Percentiles rank a stretch among this genome's conserved stretches.
These are phyloP conservation scores for Sterrhoptilus dennistouni DNA, from an alignment of 2,113 vertebrate species.

Conservation along the genomic window DNA sequence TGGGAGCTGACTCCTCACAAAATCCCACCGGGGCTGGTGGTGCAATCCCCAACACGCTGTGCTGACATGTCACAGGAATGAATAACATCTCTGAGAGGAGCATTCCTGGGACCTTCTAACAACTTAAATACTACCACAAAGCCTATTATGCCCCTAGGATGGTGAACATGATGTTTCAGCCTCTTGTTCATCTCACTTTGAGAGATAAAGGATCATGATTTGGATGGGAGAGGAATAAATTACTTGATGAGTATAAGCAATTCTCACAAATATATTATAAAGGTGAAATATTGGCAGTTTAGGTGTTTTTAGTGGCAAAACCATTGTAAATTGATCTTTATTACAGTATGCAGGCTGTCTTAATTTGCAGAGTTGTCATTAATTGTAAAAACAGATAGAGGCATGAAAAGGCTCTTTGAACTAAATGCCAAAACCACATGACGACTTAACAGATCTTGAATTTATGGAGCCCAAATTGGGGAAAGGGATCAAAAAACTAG, in stretches of 20 bases:
- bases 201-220: not conserved
- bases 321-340: not conserved
- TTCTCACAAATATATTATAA: not conserved
- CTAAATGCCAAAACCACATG: not conserved
- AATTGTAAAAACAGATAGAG: not conserved
- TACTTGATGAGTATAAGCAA: not conserved
- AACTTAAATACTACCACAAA: not conserved
- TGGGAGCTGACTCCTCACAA: not conserved
- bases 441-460: not conserved
- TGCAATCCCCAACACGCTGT: not conserved
- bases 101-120: not conserved
- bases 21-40: fast-evolving
- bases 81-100: not conserved
- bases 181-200: not conserved
- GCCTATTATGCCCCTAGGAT: fast-evolving
- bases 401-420: not conserved
- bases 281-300: not conserved
- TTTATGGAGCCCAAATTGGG: not conserved
- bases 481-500: not conserved
- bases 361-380: not conserved
- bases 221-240: not conserved
- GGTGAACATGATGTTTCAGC: fast-evolving
- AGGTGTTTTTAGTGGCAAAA: not conserved
- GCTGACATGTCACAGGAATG: not conserved
- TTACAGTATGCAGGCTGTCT: not conserved